phyloP scores from a whole-genome alignment of 1,140 invertebrate species.

The Wiebesia pumilae region DNA sequence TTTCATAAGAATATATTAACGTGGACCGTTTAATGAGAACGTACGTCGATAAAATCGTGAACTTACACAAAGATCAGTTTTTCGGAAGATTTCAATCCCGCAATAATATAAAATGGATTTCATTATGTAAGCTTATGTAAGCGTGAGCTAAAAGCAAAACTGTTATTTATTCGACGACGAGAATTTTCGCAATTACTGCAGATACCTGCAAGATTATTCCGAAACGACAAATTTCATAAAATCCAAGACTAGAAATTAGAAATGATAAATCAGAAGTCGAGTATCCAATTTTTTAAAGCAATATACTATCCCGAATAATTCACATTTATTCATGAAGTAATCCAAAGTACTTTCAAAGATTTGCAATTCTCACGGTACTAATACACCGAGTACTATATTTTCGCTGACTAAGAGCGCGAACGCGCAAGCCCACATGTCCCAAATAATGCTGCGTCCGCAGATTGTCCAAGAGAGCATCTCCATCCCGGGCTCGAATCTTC shows the following conservation, averaged over 20 bases:
- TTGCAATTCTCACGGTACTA: not conserved
- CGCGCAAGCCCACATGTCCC: not conserved
- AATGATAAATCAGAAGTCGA: not conserved
- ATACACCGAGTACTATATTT: not conserved
- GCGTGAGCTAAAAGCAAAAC: not conserved
- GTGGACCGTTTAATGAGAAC: not conserved
- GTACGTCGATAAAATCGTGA: not conserved
- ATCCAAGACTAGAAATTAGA: not conserved
- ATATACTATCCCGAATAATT: not conserved
- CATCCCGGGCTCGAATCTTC: conserved; percentile 93
- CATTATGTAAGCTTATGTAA: too few species aligned
- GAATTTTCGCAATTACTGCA: not conserved
- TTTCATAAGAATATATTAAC: not conserved
- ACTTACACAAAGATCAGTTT: not conserved
- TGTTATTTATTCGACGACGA: not conserved
- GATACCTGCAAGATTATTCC: not conserved
- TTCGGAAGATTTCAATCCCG: too few species aligned
- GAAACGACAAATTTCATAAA: not conserved
- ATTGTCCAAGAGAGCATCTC: conserved; percentile 95
- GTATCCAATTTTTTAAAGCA: not conserved
- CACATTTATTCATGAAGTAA: not conserved
- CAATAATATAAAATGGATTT: too few species aligned
- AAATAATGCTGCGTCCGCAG: conserved; percentile 72
- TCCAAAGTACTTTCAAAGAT: not conserved
- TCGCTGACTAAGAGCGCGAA: not conserved